Evolutionary conservation across 2,888 invertebrate genomes (phyloP), one percentile per base, ranked within the genome.

Genomic region (Aquatica leii): DNA sequence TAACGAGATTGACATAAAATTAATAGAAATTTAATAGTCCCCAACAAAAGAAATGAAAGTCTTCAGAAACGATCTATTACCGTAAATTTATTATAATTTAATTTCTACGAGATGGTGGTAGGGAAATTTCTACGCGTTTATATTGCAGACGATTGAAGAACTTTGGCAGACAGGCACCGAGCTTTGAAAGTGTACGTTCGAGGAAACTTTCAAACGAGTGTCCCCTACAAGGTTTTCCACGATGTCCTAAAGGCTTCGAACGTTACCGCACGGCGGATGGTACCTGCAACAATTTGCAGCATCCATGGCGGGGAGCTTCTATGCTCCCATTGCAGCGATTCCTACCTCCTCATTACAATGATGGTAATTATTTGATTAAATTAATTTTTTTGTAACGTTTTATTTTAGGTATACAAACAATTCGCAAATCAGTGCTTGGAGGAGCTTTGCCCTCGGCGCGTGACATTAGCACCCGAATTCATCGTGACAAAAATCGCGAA

Each of bases 251-350:
- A 5, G 90, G 90, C 20, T 86, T 90, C 12, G 86, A 86, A 74
- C 82, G 89, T 65, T 96, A 93, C 81, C 88, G 95, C 55, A 93
- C 93, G 0, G 88, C 92, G 57, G 94, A 95, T 76, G 96, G 96
- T 34, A 92, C 93, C 34, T 96, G 96, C 81, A 96, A 96, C 82
- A 95, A 96, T 82, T 81, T 89, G 54, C 84, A 85, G 55, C 85
- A 91, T 53, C 89, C 89, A 0, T 87, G 92, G 79, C 91, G 91
- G 88, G 95, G 95, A 0, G 89, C 93, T 3, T 87, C 93, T 1
- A 88, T 93, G 85, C 89, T 92, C 66, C 90, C 94, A 0, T 91
- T 94, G 76, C 90, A 90, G 74, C 86, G 95, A 43, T 92, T 94
- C 78, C 82, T 94, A 24, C 87, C 90, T 1, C 91, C 96, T 0